These are phyloP conservation scores for Dryadula phaetusa DNA, from an alignment of 2,888 invertebrate species.

Conservation along the genomic window DNA sequence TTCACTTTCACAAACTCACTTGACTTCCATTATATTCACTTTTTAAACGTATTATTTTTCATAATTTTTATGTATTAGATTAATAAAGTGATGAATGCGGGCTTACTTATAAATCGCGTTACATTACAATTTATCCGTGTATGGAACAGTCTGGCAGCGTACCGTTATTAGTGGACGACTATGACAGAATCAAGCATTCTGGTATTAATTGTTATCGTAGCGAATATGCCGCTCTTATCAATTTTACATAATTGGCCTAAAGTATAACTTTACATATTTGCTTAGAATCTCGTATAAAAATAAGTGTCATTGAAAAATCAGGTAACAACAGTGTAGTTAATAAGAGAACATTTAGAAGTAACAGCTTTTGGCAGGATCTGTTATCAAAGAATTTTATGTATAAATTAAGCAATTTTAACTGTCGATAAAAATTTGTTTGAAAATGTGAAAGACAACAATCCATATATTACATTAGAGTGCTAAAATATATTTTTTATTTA, in stretches of 20 bases:
- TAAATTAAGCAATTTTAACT: too few relatives aligned
- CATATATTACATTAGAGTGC: too few relatives aligned
- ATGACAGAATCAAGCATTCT: conserved; percentile 49
- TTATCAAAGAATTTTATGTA: too few relatives aligned
- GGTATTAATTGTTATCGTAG: conserved; percentile 61
- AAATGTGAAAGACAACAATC: too few relatives aligned
- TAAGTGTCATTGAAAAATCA: not conserved
- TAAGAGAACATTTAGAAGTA: too few relatives aligned
- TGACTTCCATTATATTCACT: conserved; percentile 22
- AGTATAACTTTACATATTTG: conserved; percentile 45
- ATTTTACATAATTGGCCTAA: conserved; percentile 49
- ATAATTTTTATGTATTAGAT: not conserved
- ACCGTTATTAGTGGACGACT: conserved; percentile 49
- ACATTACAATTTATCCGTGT: conserved; percentile 32
- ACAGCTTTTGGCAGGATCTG: not conserved
- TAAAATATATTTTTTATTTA: too few relatives aligned
- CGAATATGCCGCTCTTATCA: conserved; percentile 69
- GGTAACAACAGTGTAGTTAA: too few relatives aligned
- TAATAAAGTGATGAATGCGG: not conserved
- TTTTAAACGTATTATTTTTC: not conserved
- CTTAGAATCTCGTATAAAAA: conserved; percentile 48
- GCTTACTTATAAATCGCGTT: not conserved
- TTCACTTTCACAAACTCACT: conserved; percentile 36
- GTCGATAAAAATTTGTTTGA: too few relatives aligned
- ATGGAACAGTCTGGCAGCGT: conserved; percentile 33